A percentile compares a stretch with the other conserved stretches of the same genome.
Evolutionary conservation across 1,140 invertebrate genomes (phyloP).

Genomic region (Chrysomallon squamiferum): DNA sequence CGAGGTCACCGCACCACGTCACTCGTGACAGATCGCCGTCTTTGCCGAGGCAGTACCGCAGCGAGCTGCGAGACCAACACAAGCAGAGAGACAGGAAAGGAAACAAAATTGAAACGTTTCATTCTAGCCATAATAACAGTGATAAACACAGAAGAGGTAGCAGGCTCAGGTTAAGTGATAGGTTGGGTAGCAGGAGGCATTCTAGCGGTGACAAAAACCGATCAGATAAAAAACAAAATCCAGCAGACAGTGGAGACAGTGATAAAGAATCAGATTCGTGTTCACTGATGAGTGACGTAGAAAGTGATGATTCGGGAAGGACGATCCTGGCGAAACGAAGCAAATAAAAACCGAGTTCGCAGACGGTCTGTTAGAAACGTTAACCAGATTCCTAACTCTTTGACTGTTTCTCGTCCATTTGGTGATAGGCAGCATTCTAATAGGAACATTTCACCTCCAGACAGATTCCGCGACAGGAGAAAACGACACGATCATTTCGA

Average conservation of each 20-base stretch:
- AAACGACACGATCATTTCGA: background rate
- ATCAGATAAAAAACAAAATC: background rate
- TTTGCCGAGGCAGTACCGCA: too few species aligned
- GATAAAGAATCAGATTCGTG: background rate
- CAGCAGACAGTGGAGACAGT: background rate
- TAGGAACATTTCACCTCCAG: background rate
- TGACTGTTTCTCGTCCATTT: background rate
- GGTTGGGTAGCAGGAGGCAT: background rate
- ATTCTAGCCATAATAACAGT: background rate
- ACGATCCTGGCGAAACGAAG: conserved; percentile 18
- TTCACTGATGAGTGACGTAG: conserved; percentile 9
- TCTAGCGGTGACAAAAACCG: too few species aligned
- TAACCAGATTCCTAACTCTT: too few species aligned
- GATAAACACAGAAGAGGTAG: background rate
- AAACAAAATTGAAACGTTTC: too few species aligned
- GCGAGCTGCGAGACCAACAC: too few species aligned
- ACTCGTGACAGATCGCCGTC: too few species aligned
- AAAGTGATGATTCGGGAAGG: conserved; percentile 20
- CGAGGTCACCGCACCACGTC: too few species aligned
- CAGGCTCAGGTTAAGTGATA: background rate
- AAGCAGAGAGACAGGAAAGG: too few species aligned
- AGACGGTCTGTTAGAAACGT: too few species aligned
- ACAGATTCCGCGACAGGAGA: background rate
- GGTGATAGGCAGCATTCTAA: too few species aligned
- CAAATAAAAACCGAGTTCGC: conserved; percentile 5